phyloP scores from a whole-genome alignment of 1,140 invertebrate genomes.

The Paraescarpia echinospica region DNA sequence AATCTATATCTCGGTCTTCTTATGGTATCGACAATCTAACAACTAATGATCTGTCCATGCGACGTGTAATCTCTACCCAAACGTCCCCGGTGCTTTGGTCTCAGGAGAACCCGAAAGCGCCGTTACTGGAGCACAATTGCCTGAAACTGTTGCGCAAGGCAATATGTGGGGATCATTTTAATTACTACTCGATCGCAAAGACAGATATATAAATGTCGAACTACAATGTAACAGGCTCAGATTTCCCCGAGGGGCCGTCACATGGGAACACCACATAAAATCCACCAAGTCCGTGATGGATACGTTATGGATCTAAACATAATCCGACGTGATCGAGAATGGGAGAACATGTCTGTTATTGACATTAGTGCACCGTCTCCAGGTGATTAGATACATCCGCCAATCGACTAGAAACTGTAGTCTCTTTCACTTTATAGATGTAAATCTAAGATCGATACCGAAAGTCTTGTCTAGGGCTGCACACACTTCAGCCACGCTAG shows the following conservation, averaged over 20 bases:
- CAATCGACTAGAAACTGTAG: too few species aligned
- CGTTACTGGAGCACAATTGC: not conserved
- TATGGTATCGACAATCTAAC: not conserved
- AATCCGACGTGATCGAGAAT: not conserved
- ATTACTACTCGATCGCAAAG: not conserved
- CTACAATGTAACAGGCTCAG: not conserved
- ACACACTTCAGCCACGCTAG: too few species aligned
- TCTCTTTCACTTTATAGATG: too few species aligned
- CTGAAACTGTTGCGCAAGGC: not conserved
- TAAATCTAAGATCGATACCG: too few species aligned
- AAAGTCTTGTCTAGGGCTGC: too few species aligned
- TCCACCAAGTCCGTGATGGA: not conserved
- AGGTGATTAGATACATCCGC: too few species aligned
- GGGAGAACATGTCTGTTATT: not conserved
- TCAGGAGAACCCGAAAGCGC: not conserved
- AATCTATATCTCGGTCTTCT: not conserved
- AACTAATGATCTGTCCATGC: not conserved
- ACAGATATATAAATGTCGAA: not conserved
- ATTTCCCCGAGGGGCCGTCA: not conserved
- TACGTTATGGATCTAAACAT: not conserved
- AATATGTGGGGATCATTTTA: not conserved
- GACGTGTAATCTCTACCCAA: not conserved
- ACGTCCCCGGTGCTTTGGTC: not conserved
- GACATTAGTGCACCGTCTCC: not conserved
- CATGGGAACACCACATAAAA: not conserved